Evolutionary conservation across 2,113 vertebrate species (phyloP), one percentile per base, ranked within the genome.

Genomic region (Plectropomus leopardus): DNA sequence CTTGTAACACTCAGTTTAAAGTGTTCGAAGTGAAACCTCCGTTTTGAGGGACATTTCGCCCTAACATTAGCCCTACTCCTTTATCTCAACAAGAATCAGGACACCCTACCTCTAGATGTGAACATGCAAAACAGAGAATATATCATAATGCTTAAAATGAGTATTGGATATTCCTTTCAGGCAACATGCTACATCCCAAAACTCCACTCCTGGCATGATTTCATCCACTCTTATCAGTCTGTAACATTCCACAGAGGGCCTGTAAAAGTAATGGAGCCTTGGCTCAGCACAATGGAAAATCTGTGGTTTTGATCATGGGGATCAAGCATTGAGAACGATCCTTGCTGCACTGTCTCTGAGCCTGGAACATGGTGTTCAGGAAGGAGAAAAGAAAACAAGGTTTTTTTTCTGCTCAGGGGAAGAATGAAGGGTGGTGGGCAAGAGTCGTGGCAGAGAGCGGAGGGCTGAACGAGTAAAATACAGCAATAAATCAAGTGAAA

Each of bases 201-300:
- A 75, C 47, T 54, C 34, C 13, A 4, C 69, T 69, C 45, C n/a
- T 71, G 78, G 32, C 70, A 57, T 55, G 50, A 64, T 55, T 77
- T 76, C 14, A 81, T 85, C 51, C 75, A 4, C 63, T 78, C 69
- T 51, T 80, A 57, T 82, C 72, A 76, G 83, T 44, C 58, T 74
- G 42, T 63, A 76, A 64, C 64, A 85, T 86, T 64, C 67, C 80
- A 55, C 71, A 47, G 75, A 11, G 58, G 47, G 72, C 45, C 55
- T 74, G 58, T 76, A 69, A 87, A 91, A 88, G 82, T 86, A 76
- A 86, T 65, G 69, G 64, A 76, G 80, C 42, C 82, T 91, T 92
- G 89, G 89, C 90, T 83, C 74, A 36, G 65, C 19, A 54, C 81
- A 88, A 64, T 92, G 90, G 90, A 92, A 93, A 94, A 91, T 91